Base-by-base conservation (phyloP, 2,113 vertebrate genomes). In the Zosterops lateralis region DNA sequence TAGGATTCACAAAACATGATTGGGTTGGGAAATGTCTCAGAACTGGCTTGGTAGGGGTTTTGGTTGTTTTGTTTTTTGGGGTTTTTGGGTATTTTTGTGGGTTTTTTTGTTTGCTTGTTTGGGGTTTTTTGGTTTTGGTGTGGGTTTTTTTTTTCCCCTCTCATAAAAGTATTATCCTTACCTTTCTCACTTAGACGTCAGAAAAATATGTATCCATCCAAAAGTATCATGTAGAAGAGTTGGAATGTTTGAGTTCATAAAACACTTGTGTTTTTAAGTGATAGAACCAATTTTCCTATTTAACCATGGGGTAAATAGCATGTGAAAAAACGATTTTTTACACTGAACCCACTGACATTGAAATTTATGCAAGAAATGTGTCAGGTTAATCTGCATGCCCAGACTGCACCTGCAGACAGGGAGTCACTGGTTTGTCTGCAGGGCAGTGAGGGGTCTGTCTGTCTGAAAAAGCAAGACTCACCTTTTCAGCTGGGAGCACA, bases 401-500 rank as follows among this genome's bases (percentile, higher is more conserved):
- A 0, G 34, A 8, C 38, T 40, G 26, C 42, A 15, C 20, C 1
- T 31, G 34, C 48, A 79, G 75, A 22, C 38, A 2, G 1, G 47
- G 22, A 38, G 38, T 29, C 13, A 2, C 60, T 5, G 78, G 18
- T 73, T 61, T 87, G 29, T 38, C 50, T 1, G 2, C 21, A 17
- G 1, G 45, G 72, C 34, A n/a, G 28, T 5, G 3, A 28, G 14
- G 12, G 1, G 2, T 24, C 22, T 1, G 1, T 40, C 26, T 38
- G 31, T 38, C 36, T 38, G 36, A 38, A 38, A 38, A 38, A 38
- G 4, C 7, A 10, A n/a, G n/a, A 26, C 29, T 81, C 12, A 3
- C 24, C 28, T 47, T 40, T 15, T 20, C 7, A 3, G 20, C 45
- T 12, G 25, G 71, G 17, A 42, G 24, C 57, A 14, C 34, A n/a